Evolutionary conservation across 1,140 invertebrate species (phyloP), one percentile per base, ranked within the genome.

Genomic region (Micrasema minimum): DNA sequence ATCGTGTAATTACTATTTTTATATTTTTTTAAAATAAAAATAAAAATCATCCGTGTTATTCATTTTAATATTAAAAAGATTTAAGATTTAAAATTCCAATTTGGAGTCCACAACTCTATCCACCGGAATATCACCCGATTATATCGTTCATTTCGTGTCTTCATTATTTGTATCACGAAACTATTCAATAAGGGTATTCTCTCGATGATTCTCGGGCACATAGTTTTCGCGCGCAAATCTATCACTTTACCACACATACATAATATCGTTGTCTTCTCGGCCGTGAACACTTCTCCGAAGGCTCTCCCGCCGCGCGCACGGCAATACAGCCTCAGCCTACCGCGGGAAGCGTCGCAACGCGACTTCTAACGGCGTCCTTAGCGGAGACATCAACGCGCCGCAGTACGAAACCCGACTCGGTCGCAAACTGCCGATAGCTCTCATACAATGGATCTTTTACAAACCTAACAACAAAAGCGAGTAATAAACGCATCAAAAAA

Each of bases 331-430:
- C 22, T 37, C 51, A 12, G 26, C 26, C 57, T 7, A 38, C 57
- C 23, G 43, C 22, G 20, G 5, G 26, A 20, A 51, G 48, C 62
- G 62, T 66, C 55, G 55, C 55, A 59, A 23, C 55, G 55, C 55
- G 18, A 7, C 55, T 9, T 14, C 14, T 38, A 41, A 59, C 55
- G 55, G 18, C 55, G 55, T 41, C 35, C 61, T 12, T 31, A 14
- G 41, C 48, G 16, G 45, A 37, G 62, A 66, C 26, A 66, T 35
- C 62, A 37, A 66, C 46, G 62, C 45, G 10, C 62, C 18, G 22
- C 62, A 38, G 45, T 66, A 37, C 14, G 46, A 66, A 66, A 66
- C 62, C 46, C 62, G 62, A 20, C 55, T 31, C 35, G 55, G 14
- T 16, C 35, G n/a, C 4, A 14, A 20, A 22, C 35, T 38, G 55